Evolutionary conservation across 2,797 vertebrate genomes (phyloP), one percentile per base, ranked within the genome.

Genomic region (Chelon labrosus): DNA sequence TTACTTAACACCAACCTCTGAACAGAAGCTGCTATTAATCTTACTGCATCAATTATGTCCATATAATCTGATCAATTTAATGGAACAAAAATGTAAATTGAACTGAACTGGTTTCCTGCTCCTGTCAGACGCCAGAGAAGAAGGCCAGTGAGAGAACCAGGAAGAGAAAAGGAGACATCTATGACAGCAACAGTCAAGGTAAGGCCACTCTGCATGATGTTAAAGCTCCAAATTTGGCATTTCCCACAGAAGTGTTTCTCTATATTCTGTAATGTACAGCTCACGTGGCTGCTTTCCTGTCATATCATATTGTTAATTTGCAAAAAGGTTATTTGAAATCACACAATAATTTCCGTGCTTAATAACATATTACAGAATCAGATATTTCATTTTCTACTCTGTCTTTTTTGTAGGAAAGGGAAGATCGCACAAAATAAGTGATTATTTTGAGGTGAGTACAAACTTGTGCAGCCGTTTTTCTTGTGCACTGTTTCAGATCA

Each of bases 371-470:
- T 41, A 1, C 14, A 5, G 6, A 4, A 65, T 41, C 1, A 44
- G n/a, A 39, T 25, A 0, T 46, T 41, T 20, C 7, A 35, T 53
- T 13, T 50, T 27, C 31, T 57, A 4, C 22, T 7, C 4, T 51
- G 5, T 77, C 39, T 61, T 60, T 47, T 61, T 88, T 92, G 65
- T 84, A 99, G 98, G 96, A 77, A 99, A 98, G 93, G 96, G 95
- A 88, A 97, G 96, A 93, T 94, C 95, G 85, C 97, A 97, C 93
- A 99, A 98, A 96, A 97, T 98, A 92, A 98, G 95, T 85, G 98
- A 99, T 93, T 99, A 98, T 91, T 99, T 98, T 94, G 98, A 99
- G 96, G 98, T 99, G 92, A 96, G 96, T 88, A 8, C 4, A 73
- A 74, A 63, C 19, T 35, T 35, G 31, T 4, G 25, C 25, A 27